Evolutionary conservation across 2,888 invertebrate species (phyloP), one percentile per base, ranked within the genome.

Genomic region (Trachelus troglodyta): DNA sequence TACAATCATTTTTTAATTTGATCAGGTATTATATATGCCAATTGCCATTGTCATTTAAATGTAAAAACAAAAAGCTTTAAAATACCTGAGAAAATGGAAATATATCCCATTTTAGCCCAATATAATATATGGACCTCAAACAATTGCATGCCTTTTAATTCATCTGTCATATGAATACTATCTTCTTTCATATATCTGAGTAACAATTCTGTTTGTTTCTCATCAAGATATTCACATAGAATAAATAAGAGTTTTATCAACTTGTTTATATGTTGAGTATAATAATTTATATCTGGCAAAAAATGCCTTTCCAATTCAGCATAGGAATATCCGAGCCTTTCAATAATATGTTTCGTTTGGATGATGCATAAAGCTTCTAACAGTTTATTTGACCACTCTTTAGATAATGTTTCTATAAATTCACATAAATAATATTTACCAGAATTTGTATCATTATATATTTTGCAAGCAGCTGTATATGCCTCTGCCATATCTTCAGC

Each of bases 331-430:
- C 93, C 92, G 12, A 93, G 78, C 79, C 91, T 92, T 12, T 89
- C 87, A 34, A 93, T 76, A 6, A 92, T 87, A 56, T 56, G 56
- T 56, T 4, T 56, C 2, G 56, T 56, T 9, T 56, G 2, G 9
- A 94, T 92, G 33, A 94, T 92, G 78, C 92, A 90, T 33, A 94
- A 82, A 0, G 93, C 93, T 89, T 94, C 94, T 0, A 94, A 79
- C 1, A 94, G 81, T 81, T 91, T 89, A 0, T 87, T 83, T 34
- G 91, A 89, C 94, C 94, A 94, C 31, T 89, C 83, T 2, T 76
- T 73, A 75, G 89, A 87, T 0, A 79, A 80, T 31, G 87, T 83
- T 2, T 82, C 80, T 78, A 86, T 79, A 34, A 89, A 56, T 56
- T 56, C 56, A 23, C 56, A 23, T 2, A 56, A 56, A 56, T 23